Evolutionary conservation across 2,113 vertebrate genomes (phyloP), one percentile per base, ranked within the genome.

Genomic region (Phaethornis superciliosus): DNA sequence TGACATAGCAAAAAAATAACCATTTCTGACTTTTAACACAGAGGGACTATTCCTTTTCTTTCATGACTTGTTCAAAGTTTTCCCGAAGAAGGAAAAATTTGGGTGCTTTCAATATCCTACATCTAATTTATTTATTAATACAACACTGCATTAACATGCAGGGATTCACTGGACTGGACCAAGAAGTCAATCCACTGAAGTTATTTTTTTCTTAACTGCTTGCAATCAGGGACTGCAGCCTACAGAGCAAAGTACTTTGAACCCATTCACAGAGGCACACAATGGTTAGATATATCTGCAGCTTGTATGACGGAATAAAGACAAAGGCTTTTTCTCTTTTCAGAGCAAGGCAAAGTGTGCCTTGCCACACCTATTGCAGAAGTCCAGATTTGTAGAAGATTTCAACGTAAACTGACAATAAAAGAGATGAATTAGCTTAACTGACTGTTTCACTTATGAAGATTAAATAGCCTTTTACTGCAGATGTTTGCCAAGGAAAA

Each of bases 391-490:
- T 93, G 54, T 67, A n/a, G 70, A 94, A 95, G 95, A 95, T 84
- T 96, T 96, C 96, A 94, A 35, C 94, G 84, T 95, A 97, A 96
- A 97, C 94, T 95, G 93, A 97, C 91, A 97, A 94, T 92, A 97
- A 97, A 97, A 92, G 85, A 97, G 94, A 96, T 64, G 4, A 92
- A 97, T 98, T 98, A 97, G 37, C 96, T 95, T 97, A 97, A 97
- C 96, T 95, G 95, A 96, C 96, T 98, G 91, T 95, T 97, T 97
- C 96, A 93, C 88, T 97, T 97, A 97, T 58, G 52, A 96, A 98
- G 95, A 98, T 97, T 97, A 97, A 98, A 97, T 97, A 97, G 96
- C 93, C 89, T 97, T 97, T 98, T 97, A 98, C 94, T 97, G 96
- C 95, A 96, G 92, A 97, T 98, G 96, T 98, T 98, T 98, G 93